Conservation (phyloP, 2,888 invertebrate species). For the Emmelina monodactyla region DNA sequence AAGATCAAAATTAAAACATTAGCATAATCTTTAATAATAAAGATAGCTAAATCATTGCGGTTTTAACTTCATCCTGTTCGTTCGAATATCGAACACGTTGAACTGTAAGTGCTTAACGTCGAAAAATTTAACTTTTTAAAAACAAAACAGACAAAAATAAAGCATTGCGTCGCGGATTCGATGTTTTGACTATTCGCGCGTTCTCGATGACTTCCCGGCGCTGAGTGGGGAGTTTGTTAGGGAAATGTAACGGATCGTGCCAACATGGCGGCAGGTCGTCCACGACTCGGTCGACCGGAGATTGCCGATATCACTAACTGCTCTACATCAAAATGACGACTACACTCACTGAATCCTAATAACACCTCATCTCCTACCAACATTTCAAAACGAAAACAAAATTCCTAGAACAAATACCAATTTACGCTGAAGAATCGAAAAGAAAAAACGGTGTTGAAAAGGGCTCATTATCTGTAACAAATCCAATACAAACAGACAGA, state of each 20-base stretch:
- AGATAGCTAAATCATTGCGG: neutral
- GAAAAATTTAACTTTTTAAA: constrained; percentile 5
- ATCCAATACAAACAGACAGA: constrained; percentile 19
- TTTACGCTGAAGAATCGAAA: too few relatives aligned
- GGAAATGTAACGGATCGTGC: constrained; percentile 19
- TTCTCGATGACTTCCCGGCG: constrained; percentile 27
- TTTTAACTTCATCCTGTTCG: neutral
- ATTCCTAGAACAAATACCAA: too few relatives aligned
- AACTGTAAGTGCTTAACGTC: neutral
- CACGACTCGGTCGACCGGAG: constrained; percentile 29
- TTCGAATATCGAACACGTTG: neutral
- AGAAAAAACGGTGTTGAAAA: neutral
- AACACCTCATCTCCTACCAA: too few relatives aligned
- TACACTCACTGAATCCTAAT: neutral
- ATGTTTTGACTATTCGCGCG: constrained; percentile 24
- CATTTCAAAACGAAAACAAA: too few relatives aligned
- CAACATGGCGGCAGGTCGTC: constrained; percentile 3
- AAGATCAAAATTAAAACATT: constrained; percentile 1
- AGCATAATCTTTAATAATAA: too few relatives aligned
- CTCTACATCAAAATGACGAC: neutral
- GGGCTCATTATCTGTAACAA: constrained; percentile 7
- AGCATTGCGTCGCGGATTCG: constrained; percentile 8
- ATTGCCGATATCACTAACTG: constrained; percentile 27
- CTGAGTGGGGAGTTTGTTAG: constrained; percentile 16
- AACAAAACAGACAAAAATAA: constrained; percentile 18